Base-by-base conservation (phyloP, 2,113 vertebrate genomes). In the Elephas maximus region DNA sequence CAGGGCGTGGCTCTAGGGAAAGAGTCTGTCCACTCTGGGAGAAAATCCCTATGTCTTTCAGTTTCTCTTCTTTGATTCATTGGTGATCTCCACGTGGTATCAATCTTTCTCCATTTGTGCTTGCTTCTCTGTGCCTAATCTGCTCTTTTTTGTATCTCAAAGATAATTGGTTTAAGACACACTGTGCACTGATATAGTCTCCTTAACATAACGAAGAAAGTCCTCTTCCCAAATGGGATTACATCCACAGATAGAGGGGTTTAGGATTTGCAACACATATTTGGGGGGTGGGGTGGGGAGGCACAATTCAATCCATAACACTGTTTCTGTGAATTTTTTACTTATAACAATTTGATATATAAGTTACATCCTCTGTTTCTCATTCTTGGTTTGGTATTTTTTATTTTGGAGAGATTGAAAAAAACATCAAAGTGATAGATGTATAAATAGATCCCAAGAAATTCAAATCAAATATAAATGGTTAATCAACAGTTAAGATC, bases 401-500 rank as follows among this genome's bases (percentile, higher is more conserved):
- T 92, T 90, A 62, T 93, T 82, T 65, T 15, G 33, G 8, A 15
- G 26, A 26, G 8, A 48, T 0, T 92, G n/a, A 84, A 86, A 91
- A 73, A 84, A 94, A 62, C 15, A 65, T 37, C 82, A 85, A 51
- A 83, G 26, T 48, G 2, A 69, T 73, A 94, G 65, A 90, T 45
- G 65, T 28, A 88, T 77, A 90, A 60, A 82, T 24, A 94, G 28
- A 81, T 76, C 60, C 62, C 81, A 57, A 94, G 71, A 93, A 95
- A 82, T 12, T 33, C 18, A 77, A 26, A 30, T 79, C 82, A 93
- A 88, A 73, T 93, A 15, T n/a, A 62, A 97, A 87, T 63, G 60
- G 28, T 63, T 91, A 88, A 44, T 78, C 67, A 71, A 41, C 96
- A 91, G 94, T 97, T 97, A 94, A 84, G 65, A 88, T 33, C 57